Conservation (phyloP, 2,888 invertebrate species). For the Ariolimax columbianus region DNA sequence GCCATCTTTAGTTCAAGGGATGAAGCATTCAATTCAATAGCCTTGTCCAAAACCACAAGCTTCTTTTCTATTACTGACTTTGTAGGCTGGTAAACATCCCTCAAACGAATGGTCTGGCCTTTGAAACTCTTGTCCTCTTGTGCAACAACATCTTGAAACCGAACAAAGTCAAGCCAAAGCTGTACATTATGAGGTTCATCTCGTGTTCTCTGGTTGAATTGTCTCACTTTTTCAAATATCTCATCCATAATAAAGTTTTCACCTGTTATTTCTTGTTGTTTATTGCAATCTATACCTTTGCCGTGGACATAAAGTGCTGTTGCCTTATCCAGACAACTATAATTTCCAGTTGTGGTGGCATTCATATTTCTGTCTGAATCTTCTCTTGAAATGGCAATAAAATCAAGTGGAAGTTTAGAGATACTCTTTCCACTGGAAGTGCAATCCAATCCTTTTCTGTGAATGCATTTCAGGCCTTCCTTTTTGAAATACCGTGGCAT, state of each 20-base stretch:
- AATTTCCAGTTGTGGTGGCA: background rate
- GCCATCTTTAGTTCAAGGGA: slow-evolving; percentile 75
- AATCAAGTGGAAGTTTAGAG: slow-evolving; percentile 17
- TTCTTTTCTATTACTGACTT: slow-evolving; percentile 77
- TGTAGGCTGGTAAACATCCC: slow-evolving; percentile 51
- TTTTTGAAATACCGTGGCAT: slow-evolving; percentile 65
- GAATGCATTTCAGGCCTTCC: slow-evolving; percentile 50
- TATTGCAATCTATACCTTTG: slow-evolving; percentile 52
- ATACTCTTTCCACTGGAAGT: background rate
- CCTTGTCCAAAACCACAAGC: slow-evolving; percentile 78
- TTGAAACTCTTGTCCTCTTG: slow-evolving; percentile 51
- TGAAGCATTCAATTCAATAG: slow-evolving; percentile 77
- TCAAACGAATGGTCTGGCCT: slow-evolving; percentile 21
- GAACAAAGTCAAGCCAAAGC: slow-evolving; percentile 79
- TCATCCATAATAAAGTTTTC: slow-evolving; percentile 50
- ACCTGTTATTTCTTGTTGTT: background rate
- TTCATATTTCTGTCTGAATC: background rate
- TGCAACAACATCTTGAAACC: slow-evolving; percentile 78
- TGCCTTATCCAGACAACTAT: slow-evolving; percentile 62
- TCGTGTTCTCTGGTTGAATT: slow-evolving; percentile 75
- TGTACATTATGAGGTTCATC: slow-evolving; percentile 75
- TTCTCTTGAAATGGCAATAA: slow-evolving; percentile 44
- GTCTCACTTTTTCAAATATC: slow-evolving; percentile 58
- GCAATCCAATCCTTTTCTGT: slow-evolving; percentile 11
- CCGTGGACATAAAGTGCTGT: slow-evolving; percentile 74